These are phyloP conservation scores for Epinephelus malabaricus DNA, from an alignment of 2,797 vertebrate species.

Conservation along the genomic window DNA sequence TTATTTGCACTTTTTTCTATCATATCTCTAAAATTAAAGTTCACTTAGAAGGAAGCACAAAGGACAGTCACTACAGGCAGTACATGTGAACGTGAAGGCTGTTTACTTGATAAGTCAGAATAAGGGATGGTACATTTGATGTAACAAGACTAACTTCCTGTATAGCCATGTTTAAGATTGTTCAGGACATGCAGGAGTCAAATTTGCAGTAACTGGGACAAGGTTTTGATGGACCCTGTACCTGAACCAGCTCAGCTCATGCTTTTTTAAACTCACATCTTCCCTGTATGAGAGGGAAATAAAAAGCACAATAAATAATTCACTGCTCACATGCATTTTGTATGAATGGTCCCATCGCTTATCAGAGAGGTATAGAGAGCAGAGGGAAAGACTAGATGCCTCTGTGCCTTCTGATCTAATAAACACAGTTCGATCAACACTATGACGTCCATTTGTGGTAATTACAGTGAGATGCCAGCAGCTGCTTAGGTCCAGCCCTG, in stretches of 20 bases:
- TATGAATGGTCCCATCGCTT: constrained; percentile 72
- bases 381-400: constrained; percentile 19
- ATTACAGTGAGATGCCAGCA: constrained; percentile 24
- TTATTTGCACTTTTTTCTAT: neutral
- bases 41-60: neutral
- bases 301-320: constrained; percentile 82
- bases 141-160: neutral
- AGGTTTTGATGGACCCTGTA: constrained; percentile 48
- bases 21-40: neutral
- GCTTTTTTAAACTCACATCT: constrained; percentile 65
- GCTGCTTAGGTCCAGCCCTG: constrained; percentile 5
- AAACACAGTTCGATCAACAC: constrained; percentile 13
- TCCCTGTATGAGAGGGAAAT: constrained; percentile 61
- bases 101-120: neutral
- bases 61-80: neutral
- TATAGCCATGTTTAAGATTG: neutral
- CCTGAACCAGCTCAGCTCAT: constrained; percentile 58
- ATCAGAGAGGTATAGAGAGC: constrained; percentile 50
- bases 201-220: neutral
- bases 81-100: neutral
- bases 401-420: constrained; percentile 39
- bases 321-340: constrained; percentile 79
- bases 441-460: constrained; percentile 12
- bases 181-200: constrained; percentile 25
- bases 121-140: neutral